Base-by-base conservation (phyloP, 2,797 vertebrate species). In the Bradypus variegatus region DNA sequence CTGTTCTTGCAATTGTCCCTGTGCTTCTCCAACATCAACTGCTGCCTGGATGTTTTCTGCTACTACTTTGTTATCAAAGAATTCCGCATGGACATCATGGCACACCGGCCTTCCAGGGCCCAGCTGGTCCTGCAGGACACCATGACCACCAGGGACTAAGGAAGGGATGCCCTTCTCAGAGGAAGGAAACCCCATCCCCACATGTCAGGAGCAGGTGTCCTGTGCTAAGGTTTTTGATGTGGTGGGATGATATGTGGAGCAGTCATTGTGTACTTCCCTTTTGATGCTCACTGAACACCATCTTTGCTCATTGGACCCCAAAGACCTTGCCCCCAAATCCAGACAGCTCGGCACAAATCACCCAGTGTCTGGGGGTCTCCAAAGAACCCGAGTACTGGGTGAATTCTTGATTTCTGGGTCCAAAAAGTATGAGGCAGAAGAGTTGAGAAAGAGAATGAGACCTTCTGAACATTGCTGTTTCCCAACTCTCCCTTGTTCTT, bases 61-160 rank as follows among this genome's bases (percentile, higher is more conserved):
- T 99, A 99, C 94, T 99, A 99, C 95, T 99, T 99, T 88, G 97
- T 98, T 36, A 97, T 98, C 41, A 97, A 96, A 81, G 98, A 99
- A 96, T 98, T 98, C 38, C 95, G 92, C 33, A 16, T 8, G 41
- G 58, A 58, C 41, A 12, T 95, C n/a, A 62, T 33, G 86, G 80
- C 50, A 65, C 92, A 23, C 15, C 86, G 41, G 70, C 50, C 72
- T 75, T 79, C 80, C 55, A 8, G 72, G 23, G 45, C 15, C 72
- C 75, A 70, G 55, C 55, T 88, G 55, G 62, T 86, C 38, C 60
- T 5, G 16, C 87, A 91, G 85, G 88, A 93, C 11, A 72, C 88
- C 31, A 9, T 18, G 23, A 70, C 12, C 41, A 72, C 67, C 16
- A 78, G 80, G 85, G 55, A 2, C 31, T 95, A 75, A 89, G 50